phyloP scores from a whole-genome alignment of 2,888 invertebrate species.

The Brachypalpus laphriformis region DNA sequence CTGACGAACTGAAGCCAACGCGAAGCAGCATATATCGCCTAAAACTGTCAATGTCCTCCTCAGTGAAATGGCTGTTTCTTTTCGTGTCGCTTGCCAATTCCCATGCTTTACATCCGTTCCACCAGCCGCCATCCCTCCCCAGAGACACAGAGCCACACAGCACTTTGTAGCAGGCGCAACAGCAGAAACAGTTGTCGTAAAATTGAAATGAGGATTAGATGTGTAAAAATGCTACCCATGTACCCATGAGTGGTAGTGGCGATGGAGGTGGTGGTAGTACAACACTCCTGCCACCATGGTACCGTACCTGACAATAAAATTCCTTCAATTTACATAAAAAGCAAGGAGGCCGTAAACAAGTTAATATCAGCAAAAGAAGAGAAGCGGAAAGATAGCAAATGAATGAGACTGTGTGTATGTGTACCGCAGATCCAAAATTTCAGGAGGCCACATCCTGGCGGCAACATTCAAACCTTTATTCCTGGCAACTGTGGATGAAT shows the following conservation, averaged over 20 bases:
- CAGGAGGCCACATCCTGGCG: neutral
- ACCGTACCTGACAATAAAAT: slow-evolving; percentile 48
- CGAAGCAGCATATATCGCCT: neutral
- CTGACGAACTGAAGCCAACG: neutral
- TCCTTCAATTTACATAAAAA: slow-evolving; percentile 55
- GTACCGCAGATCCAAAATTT: neutral
- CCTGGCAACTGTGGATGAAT: neutral
- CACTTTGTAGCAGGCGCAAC: slow-evolving; percentile 33
- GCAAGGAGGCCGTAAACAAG: slow-evolving; percentile 52
- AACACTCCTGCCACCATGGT: slow-evolving; percentile 19
- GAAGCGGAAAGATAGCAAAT: neutral
- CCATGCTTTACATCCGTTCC: slow-evolving; percentile 5
- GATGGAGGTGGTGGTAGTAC: slow-evolving; percentile 1
- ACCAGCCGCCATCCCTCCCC: slow-evolving; percentile 18
- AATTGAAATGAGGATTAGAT: slow-evolving; percentile 59
- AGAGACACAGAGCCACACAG: neutral
- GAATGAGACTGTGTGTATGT: neutral
- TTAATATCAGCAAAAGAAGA: slow-evolving; percentile 38
- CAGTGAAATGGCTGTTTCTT: neutral
- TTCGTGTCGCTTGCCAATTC: neutral
- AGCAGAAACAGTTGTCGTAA: slow-evolving; percentile 53
- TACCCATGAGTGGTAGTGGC: neutral
- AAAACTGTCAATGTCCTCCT: slow-evolving; percentile 13
- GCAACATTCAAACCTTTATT: neutral
- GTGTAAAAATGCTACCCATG: slow-evolving; percentile 59